Conservation (phyloP, 2,888 invertebrate species). For the Dicyrtoma fusca region DNA sequence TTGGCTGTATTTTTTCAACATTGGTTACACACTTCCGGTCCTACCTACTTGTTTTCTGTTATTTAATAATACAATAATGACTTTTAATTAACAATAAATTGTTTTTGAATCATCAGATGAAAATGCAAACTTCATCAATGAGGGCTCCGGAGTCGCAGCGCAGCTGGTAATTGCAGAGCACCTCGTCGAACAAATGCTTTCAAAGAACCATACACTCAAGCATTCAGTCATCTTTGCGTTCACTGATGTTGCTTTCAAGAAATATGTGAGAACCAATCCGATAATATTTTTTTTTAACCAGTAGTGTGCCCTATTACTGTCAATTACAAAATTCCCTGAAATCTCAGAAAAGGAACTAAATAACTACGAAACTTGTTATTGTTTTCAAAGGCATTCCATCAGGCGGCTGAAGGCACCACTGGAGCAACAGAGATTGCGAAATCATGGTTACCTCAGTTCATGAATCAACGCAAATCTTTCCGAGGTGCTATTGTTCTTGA, state of each 20-base stretch:
- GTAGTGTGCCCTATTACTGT: too few relatives aligned
- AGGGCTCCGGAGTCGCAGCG: conserved; percentile 58
- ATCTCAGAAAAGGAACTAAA: not conserved
- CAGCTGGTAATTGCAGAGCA: conserved; percentile 55
- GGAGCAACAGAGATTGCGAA: conserved; percentile 5
- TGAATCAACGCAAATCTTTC: conserved; percentile 42
- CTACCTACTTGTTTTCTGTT: too few relatives aligned
- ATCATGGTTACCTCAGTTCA: conserved; percentile 33
- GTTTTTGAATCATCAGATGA: too few relatives aligned
- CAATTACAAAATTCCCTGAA: too few relatives aligned
- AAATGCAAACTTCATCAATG: conserved; percentile 42
- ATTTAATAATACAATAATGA: too few relatives aligned
- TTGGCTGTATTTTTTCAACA: too few relatives aligned
- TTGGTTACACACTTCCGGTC: too few relatives aligned
- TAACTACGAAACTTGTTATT: not conserved
- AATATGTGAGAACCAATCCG: conserved; percentile 50
- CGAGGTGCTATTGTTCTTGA: conserved; percentile 57
- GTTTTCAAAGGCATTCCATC: not conserved
- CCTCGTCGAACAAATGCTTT: conserved; percentile 48
- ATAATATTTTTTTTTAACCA: not conserved
- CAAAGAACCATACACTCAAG: conserved; percentile 45
- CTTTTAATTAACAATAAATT: too few relatives aligned
- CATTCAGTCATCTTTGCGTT: conserved; percentile 57
- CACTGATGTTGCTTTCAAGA: conserved; percentile 55
- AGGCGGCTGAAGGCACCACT: conserved; percentile 9